Conservation (phyloP, 1,140 invertebrate genomes). For the Homarus americanus region DNA sequence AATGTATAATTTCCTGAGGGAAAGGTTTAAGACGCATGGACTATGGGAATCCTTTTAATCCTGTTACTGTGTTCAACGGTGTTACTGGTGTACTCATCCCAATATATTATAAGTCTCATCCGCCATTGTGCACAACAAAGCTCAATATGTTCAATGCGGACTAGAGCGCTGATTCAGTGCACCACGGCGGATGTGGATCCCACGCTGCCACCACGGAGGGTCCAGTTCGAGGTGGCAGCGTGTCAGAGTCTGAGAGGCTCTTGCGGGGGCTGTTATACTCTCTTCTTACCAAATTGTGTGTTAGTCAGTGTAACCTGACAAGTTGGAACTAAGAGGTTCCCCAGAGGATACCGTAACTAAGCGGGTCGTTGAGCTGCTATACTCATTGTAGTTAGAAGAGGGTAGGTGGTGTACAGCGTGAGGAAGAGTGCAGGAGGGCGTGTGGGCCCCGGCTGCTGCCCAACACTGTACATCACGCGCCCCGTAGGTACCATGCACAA, state of each 20-base stretch:
- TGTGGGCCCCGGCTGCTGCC: constrained; percentile 7
- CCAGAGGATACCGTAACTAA: constrained; percentile 34
- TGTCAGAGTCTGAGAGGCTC: constrained; percentile 49
- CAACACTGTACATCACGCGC: background rate
- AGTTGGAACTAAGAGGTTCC: constrained; percentile 36
- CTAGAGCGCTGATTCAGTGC: background rate
- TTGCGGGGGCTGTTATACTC: constrained; percentile 22
- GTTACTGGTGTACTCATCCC: constrained; percentile 49
- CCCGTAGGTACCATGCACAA: constrained; percentile 49
- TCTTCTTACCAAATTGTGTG: constrained; percentile 51
- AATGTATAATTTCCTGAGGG: constrained; percentile 33
- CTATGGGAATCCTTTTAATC: constrained; percentile 50
- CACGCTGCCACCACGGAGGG: constrained; percentile 58
- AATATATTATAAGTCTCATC: constrained; percentile 52
- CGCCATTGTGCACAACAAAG: constrained; percentile 14
- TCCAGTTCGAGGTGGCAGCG: constrained; percentile 63
- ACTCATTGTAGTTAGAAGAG: constrained; percentile 24
- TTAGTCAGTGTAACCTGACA: constrained; percentile 44
- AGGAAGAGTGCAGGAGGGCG: background rate
- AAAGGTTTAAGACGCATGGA: constrained; percentile 45
- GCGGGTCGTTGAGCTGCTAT: constrained; percentile 69
- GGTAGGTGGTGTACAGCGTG: background rate
- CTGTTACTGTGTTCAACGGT: constrained; percentile 61
- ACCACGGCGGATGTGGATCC: background rate
- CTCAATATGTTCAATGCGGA: constrained; percentile 14